These are phyloP conservation scores for Zygaena filipendulae DNA, from an alignment of 2,888 invertebrate species.

Conservation along the genomic window DNA sequence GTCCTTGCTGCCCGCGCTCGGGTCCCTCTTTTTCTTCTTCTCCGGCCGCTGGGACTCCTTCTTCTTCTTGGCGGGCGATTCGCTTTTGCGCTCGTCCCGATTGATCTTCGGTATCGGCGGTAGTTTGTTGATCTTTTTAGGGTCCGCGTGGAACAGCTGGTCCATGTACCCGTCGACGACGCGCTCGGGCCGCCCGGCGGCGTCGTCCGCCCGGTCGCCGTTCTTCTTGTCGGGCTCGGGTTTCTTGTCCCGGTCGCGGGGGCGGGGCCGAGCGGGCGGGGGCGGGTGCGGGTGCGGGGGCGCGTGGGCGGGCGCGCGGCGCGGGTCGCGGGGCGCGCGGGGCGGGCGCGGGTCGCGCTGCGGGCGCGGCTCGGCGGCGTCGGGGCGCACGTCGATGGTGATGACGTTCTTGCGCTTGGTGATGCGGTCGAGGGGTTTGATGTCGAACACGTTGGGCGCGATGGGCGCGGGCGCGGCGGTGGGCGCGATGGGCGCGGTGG, in stretches of 20 bases:
- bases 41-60: slow-evolving; percentile 22
- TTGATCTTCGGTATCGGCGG: slow-evolving; percentile 54
- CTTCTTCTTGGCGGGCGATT: slow-evolving; percentile 22
- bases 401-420: slow-evolving; percentile 55
- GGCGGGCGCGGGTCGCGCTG: slow-evolving; percentile 25
- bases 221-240: slow-evolving; percentile 11
- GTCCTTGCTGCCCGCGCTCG: slow-evolving; percentile 18
- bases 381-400: slow-evolving; percentile 50
- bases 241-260: slow-evolving; percentile 8
- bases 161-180: slow-evolving; percentile 26
- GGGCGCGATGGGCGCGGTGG: slow-evolving; percentile 10
- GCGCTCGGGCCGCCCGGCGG: slow-evolving; percentile 3
- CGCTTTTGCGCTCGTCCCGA: slow-evolving; percentile 21
- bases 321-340: slow-evolving; percentile 14
- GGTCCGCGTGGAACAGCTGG: slow-evolving; percentile 29
- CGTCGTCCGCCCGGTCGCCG: slow-evolving; percentile 6
- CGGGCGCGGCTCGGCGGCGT: slow-evolving; percentile 21
- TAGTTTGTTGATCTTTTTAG: slow-evolving; percentile 41
- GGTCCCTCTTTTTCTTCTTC: slow-evolving; percentile 23
- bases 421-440: slow-evolving; percentile 51
- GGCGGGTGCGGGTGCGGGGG: slow-evolving; percentile 9
- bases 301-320: slow-evolving; percentile 6
- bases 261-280: slow-evolving; percentile 13
- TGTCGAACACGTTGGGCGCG: slow-evolving; percentile 54
- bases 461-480: slow-evolving; percentile 47